A percentile compares a stretch with the other conserved stretches of the same genome.
Conservation (phyloP, 1,140 invertebrate genomes). For the Asbolus verrucosus region DNA sequence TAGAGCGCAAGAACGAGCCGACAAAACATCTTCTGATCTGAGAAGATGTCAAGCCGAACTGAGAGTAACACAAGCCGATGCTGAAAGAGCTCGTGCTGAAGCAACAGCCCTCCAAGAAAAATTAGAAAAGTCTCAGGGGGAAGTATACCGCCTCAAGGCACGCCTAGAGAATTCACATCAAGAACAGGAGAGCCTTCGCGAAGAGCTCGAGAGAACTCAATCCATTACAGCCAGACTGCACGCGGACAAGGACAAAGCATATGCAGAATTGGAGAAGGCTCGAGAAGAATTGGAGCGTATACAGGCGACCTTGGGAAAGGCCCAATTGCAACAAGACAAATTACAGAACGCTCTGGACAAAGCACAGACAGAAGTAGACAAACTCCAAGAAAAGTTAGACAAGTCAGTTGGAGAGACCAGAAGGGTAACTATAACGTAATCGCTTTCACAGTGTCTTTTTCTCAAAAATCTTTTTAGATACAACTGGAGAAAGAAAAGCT, state of each 20-base stretch:
- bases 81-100: slow-evolving; percentile 86
- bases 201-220: slow-evolving; percentile 88
- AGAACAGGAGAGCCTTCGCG: slow-evolving; percentile 91
- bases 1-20: slow-evolving; percentile 87
- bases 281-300: slow-evolving; percentile 90
- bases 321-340: slow-evolving; percentile 91
- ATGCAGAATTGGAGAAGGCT: slow-evolving; percentile 88
- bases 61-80: slow-evolving; percentile 86
- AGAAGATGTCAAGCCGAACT: slow-evolving; percentile 87
- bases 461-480: too few relatives aligned
- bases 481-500: slow-evolving; percentile 92
- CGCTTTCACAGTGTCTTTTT: too few relatives aligned
- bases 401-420: slow-evolving; percentile 83
- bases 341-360: slow-evolving; percentile 88
- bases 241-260: slow-evolving; percentile 88
- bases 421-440: too few relatives aligned
- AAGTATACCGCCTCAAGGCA: slow-evolving; percentile 93
- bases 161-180: slow-evolving; percentile 94
- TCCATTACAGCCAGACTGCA: slow-evolving; percentile 82
- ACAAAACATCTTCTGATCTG: slow-evolving; percentile 85
- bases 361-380: slow-evolving; percentile 91
- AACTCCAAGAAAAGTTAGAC: slow-evolving; percentile 87
- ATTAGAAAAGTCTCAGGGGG: slow-evolving; percentile 92
- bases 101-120: slow-evolving; percentile 90
- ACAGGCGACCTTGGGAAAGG: slow-evolving; percentile 88